Percentiles rank a stretch among this genome's conserved stretches.
These are phyloP conservation scores for Drosophila rhopaloa DNA, from an alignment of 1,140 invertebrate species.

Conservation along the genomic window DNA sequence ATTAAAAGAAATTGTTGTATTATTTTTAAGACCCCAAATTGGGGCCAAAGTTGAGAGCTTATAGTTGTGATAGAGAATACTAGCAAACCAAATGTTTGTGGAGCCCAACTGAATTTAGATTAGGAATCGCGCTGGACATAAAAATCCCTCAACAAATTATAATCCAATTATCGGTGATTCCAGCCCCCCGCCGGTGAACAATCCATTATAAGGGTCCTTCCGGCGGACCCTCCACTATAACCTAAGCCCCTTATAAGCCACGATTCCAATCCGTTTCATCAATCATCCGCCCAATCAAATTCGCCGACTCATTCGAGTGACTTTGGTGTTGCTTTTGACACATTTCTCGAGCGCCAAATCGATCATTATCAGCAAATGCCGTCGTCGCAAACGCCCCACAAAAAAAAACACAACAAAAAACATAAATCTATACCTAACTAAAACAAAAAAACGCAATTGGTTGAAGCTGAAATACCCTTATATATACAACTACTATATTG, in stretches of 20 bases:
- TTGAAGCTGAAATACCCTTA: neutral
- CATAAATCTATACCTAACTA: neutral
- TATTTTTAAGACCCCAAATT: too few species aligned
- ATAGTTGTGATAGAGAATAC: neutral
- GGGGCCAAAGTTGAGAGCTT: neutral
- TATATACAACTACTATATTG: neutral
- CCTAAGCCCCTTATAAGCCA: neutral
- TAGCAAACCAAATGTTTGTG: neutral
- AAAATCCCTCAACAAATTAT: slow-evolving; percentile 29
- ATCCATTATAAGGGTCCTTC: slow-evolving; percentile 47
- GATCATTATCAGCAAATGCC: slow-evolving; percentile 64
- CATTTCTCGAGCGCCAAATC: slow-evolving; percentile 68
- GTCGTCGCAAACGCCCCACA: slow-evolving; percentile 64
- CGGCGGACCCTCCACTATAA: slow-evolving; percentile 21
- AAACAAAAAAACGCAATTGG: neutral
- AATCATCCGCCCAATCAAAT: slow-evolving; percentile 50
- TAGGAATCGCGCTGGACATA: slow-evolving; percentile 8
- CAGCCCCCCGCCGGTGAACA: slow-evolving; percentile 6
- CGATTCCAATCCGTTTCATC: slow-evolving; percentile 34
- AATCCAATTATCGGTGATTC: slow-evolving; percentile 41
- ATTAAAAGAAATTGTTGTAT: too few species aligned
- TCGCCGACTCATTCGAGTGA: slow-evolving; percentile 51
- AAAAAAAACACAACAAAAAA: slow-evolving; percentile 2
- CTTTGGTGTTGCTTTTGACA: slow-evolving; percentile 73
- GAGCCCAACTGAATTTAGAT: slow-evolving; percentile 6